Percentiles rank a stretch among this genome's conserved stretches.
phyloP scores from a whole-genome alignment of 2,113 vertebrate species.

The Caloenas nicobarica region DNA sequence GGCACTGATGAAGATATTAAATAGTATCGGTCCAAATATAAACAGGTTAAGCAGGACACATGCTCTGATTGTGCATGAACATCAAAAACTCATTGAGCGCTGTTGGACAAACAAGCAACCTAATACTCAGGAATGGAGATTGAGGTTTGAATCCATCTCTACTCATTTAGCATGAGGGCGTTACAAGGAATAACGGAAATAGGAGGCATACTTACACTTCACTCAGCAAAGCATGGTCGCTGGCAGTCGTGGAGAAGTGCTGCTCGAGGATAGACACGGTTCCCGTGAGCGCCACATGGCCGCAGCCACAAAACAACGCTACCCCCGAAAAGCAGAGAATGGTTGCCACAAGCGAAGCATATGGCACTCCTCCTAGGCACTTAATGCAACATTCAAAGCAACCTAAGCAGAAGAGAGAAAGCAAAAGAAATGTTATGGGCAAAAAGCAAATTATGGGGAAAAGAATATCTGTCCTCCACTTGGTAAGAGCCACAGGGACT shows the following conservation, averaged over 20 bases:
- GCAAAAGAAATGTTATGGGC: slow-evolving; percentile 11
- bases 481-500: slow-evolving; percentile 11
- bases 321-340: slow-evolving; percentile 98
- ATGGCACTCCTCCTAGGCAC: slow-evolving; percentile 97
- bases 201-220: slow-evolving; percentile 85
- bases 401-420: slow-evolving; percentile 78
- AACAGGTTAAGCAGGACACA: neutral
- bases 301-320: slow-evolving; percentile 95
- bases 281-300: slow-evolving; percentile 92
- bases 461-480: neutral
- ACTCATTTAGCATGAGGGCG: neutral
- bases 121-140: neutral
- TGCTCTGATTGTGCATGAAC: neutral
- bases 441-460: slow-evolving; percentile 41
- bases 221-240: slow-evolving; percentile 88
- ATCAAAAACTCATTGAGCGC: accelerated
- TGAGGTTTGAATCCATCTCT: neutral
- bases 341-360: slow-evolving; percentile 95
- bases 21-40: neutral
- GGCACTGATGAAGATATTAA: neutral
- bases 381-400: slow-evolving; percentile 99
- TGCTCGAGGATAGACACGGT: slow-evolving; percentile 90
- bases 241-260: slow-evolving; percentile 88
- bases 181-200: neutral
- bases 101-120: neutral